A percentile compares a stretch with the other conserved stretches of the same genome.
Conservation (phyloP, 2,113 vertebrate species). For the Hippoglossus stenolepis region DNA sequence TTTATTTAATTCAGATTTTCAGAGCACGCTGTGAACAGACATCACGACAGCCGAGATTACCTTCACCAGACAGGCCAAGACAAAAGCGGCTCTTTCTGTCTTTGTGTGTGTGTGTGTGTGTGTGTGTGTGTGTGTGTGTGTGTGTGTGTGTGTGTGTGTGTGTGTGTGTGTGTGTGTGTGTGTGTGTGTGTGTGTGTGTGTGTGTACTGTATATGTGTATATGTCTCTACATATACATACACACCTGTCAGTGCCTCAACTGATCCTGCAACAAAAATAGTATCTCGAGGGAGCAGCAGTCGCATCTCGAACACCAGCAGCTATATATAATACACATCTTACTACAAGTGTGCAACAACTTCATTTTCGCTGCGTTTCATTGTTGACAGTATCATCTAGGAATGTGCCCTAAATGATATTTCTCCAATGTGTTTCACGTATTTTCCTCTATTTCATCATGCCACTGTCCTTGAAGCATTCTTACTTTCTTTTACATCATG, state of each 20-base stretch:
- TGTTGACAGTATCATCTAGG: slow-evolving; percentile 1
- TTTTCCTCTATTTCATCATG: slow-evolving; percentile 43
- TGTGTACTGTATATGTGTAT: not conserved
- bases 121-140: not conserved
- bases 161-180: not conserved
- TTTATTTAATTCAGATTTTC: not conserved
- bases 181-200: not conserved
- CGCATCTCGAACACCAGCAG: slow-evolving; percentile 11
- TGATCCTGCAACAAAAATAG: slow-evolving; percentile 33
- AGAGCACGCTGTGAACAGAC: not conserved
- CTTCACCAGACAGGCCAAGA: not conserved
- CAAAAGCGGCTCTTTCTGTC: not conserved
- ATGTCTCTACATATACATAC: slow-evolving; percentile 7
- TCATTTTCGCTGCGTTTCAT: not conserved
- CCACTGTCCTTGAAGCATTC: slow-evolving; percentile 21
- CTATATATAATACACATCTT: slow-evolving; percentile 44
- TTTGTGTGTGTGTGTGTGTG: not conserved
- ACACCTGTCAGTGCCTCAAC: slow-evolving; percentile 24
- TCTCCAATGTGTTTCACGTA: not conserved
- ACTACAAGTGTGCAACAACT: slow-evolving; percentile 6
- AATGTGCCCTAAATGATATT: slow-evolving; percentile 5
- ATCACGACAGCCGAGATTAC: not conserved
- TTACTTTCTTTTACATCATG: slow-evolving; percentile 43
- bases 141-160: not conserved
- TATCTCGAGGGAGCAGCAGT: slow-evolving; percentile 37